Evolutionary conservation across 2,797 vertebrate genomes (phyloP), one percentile per base, ranked within the genome.

Genomic region (Platyrinchus mystaceus): DNA sequence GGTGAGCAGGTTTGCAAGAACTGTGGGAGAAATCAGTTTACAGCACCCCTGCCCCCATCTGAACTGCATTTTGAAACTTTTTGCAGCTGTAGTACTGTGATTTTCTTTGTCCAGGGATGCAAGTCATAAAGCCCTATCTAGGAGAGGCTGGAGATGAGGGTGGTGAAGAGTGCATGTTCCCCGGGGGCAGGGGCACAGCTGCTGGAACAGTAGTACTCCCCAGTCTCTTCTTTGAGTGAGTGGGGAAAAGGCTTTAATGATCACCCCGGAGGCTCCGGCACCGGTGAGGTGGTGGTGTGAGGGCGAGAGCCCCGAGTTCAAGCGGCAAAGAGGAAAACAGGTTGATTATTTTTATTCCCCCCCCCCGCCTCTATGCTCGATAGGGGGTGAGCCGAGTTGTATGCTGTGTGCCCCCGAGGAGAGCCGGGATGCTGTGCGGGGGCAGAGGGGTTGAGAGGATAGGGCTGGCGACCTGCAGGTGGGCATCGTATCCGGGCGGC

Each of bases 371-470:
- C 20, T 22, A 0, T 7, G 30, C 20, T 43, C 56, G 27, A 15
- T 28, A 4, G 2, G 22, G 3, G 46, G 10, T 12, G 18, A 69
- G 43, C n/a, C 4, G n/a, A 13, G 15, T 0, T n/a, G 19, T 2
- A 49, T 4, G 18, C 37, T 1, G 34, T 0, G 78, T 2, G 15
- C 26, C 30, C n/a, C 27, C 3, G 62, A 23, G 67, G 63, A 15
- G 26, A 28, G 52, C 36, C 8, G 13, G 22, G 44, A 23, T 8
- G 76, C 21, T 3, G 30, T 0, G 50, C 14, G 2, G 14, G 8
- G 24, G 10, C 52, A 46, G 52, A 50, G n/a, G 19, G 17, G 17
- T 11, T 30, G 50, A 52, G 28, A 30, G 17, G 50, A 30, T 18
- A 4, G 50, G 16, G 20, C 9, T 17, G 18, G 19, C 19, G 14